These are phyloP conservation scores for Cebus imitator DNA, from an alignment of 2,113 vertebrate species.

Conservation along the genomic window DNA sequence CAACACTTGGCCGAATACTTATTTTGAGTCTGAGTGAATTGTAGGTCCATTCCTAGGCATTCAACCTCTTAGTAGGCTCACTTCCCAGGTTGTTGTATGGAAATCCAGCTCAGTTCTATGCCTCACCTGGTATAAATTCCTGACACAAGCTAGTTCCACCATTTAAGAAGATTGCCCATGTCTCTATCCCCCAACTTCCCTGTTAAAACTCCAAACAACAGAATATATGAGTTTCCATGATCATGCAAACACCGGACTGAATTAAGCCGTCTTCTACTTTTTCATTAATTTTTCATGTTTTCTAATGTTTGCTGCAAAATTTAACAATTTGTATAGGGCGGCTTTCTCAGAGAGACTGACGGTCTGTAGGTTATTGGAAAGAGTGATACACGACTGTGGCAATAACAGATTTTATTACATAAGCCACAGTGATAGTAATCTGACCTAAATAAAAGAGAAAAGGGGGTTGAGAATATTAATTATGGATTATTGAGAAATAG, in stretches of 20 bases:
- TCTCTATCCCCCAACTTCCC: fast-evolving
- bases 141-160: no score
- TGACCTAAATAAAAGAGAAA: background rate
- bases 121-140: background rate
- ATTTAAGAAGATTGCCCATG: background rate
- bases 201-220: background rate
- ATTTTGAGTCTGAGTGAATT: background rate
- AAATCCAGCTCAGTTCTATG: background rate
- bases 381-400: background rate
- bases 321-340: background rate
- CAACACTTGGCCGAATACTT: background rate
- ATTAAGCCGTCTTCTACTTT: background rate
- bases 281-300: background rate
- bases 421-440: background rate
- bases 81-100: background rate
- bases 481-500: background rate
- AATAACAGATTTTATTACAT: background rate
- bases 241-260: background rate
- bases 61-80: background rate
- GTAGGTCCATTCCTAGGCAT: background rate
- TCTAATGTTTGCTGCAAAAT: background rate
- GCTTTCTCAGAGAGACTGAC: background rate
- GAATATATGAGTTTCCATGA: background rate
- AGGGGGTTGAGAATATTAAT: background rate
- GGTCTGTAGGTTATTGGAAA: background rate